Evolutionary conservation across 2,113 vertebrate species (phyloP), one percentile per base, ranked within the genome.

Genomic region (Dipodomys merriami): DNA sequence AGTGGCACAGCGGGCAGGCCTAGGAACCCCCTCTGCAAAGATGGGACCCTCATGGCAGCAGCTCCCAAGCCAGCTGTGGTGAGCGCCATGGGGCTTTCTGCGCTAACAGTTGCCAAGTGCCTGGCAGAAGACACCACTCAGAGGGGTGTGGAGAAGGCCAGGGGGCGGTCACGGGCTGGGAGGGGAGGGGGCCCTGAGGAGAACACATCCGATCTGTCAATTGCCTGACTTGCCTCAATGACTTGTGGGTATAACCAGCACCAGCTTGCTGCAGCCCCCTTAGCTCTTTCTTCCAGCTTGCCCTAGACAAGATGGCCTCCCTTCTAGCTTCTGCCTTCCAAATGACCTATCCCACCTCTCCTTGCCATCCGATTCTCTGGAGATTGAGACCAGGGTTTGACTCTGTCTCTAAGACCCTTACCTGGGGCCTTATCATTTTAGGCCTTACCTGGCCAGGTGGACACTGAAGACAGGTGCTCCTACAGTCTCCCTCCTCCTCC

Each of bases 71-170:
- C 60, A 15, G 77, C 23, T 9, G 9, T 29, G n/a, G 12, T n/a
- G 74, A 46, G 25, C 7, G 5, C 9, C 11, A 25, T 0, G 0
- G 29, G 65, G 2, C 20, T 4, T 67, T 19, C 71, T 39, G 9
- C 1, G 2, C 19, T 1, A 7, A 49, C 8, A 15, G 5, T 4
- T 25, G n/a, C 49, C 49, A 5, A 13, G 62, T 9, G 44, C 30
- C 23, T 18, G 4, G 60, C 25, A 20, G 0, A 0, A 6, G 49
- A 25, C 27, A 35, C 35, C 0, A 0, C 85, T 57, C 35, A 3
- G 72, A 69, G 0, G 2, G 9, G 27, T 30, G 46, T 19, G 25
- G 39, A 76, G 53, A 57, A 57, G 53, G 53, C 53, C 1, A 3
- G 8, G 8, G 1, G 74, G 3, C 7, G 3, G 44, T 29, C 33